Evolutionary conservation across 2,888 invertebrate species (phyloP).

Genomic region (Terebella lapidaria): DNA sequence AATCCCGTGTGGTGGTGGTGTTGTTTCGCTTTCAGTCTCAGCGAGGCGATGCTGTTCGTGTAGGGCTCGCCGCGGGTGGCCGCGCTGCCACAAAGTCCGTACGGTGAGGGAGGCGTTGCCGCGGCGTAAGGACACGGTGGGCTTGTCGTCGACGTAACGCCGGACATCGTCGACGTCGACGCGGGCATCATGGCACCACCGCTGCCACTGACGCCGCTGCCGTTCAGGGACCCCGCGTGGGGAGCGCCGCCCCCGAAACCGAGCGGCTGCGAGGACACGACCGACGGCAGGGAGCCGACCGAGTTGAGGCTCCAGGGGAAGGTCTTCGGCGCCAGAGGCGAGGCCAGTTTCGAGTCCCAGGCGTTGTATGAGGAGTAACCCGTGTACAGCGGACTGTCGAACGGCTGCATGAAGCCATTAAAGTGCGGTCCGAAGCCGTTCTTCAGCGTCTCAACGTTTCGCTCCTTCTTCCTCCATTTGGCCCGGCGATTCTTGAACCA

Average conservation of each 20-base stretch:
- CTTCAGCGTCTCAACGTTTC: conserved; percentile 66
- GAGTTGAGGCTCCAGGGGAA: conserved; percentile 76
- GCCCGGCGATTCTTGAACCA: conserved; percentile 55
- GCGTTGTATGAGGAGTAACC: conserved; percentile 86
- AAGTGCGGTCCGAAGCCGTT: conserved; percentile 78
- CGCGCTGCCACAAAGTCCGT: too few relatives aligned
- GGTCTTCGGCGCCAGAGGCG: conserved; percentile 73
- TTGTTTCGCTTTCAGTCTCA: conserved; percentile 81
- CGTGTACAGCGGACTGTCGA: conserved; percentile 77
- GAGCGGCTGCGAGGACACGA: conserved; percentile 29
- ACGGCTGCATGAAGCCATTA: conserved; percentile 86
- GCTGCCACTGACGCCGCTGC: conserved; percentile 11
- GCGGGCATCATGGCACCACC: conserved; percentile 5
- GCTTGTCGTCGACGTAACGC: conserved; percentile 28
- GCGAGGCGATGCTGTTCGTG: conserved; percentile 83
- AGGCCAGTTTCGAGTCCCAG: conserved; percentile 91
- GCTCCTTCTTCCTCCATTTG: conserved; percentile 53
- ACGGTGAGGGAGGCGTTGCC: conserved; percentile 55
- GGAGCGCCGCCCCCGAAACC: too few relatives aligned
- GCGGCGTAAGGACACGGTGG: conserved; percentile 72
- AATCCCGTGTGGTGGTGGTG: conserved; percentile 65
- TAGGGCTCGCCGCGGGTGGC: conserved; percentile 73
- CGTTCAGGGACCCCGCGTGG: too few relatives aligned
- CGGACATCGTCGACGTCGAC: conserved; percentile 42
- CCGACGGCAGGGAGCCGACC: conserved; percentile 59